A percentile compares a stretch with the other conserved stretches of the same genome.
These are phyloP conservation scores for Morus bassanus DNA, from an alignment of 2,797 vertebrate species.

Conservation along the genomic window DNA sequence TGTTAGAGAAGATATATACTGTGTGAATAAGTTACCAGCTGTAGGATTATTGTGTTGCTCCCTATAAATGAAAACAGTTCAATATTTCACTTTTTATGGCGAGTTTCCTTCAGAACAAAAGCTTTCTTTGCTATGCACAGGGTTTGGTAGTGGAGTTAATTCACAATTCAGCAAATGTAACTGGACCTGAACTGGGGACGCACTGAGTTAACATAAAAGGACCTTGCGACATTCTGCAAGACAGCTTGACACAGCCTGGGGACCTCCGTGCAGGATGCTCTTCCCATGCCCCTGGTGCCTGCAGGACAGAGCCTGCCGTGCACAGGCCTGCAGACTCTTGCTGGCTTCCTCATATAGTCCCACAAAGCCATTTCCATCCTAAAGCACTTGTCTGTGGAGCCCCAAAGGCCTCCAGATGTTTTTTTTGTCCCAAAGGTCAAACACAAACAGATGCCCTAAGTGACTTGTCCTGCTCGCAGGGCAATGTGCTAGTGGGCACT, in stretches of 20 bases:
- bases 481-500: not conserved
- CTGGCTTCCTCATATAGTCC: not conserved
- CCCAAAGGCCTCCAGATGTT: not conserved
- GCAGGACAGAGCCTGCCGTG: not conserved
- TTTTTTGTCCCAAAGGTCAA: not conserved
- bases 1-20: not conserved
- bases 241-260: not conserved
- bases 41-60: not conserved
- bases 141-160: not conserved
- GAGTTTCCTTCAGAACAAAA: not conserved
- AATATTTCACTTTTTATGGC: not conserved
- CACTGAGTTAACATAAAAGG: not conserved
- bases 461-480: not conserved
- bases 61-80: not conserved
- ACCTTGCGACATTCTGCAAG: not conserved
- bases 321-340: not conserved
- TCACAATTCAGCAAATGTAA: not conserved
- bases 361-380: not conserved
- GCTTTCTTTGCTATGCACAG: not conserved
- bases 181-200: not conserved
- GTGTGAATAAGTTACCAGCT: not conserved
- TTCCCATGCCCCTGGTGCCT: not conserved
- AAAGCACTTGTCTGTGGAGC: not conserved
- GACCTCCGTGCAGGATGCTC: not conserved
- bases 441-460: not conserved